phyloP scores from a whole-genome alignment of 2,797 vertebrate species.

The Liasis olivaceus region DNA sequence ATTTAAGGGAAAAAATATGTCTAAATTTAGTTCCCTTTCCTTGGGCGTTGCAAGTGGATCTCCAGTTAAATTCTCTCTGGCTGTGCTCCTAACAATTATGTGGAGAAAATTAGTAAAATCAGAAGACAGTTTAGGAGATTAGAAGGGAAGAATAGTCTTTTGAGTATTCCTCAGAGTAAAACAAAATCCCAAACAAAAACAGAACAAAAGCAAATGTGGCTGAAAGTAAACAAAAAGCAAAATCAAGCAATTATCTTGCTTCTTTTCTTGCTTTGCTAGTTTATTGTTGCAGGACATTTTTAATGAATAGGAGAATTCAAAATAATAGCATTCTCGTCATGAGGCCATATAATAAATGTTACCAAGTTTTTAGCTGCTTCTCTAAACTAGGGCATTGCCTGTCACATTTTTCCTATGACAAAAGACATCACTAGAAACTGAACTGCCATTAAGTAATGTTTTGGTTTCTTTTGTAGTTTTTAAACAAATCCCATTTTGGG shows the following conservation, averaged over 20 bases:
- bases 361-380: neutral
- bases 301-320: neutral
- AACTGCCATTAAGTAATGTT: neutral
- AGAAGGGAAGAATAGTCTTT: neutral
- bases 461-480: neutral
- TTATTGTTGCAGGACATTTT: neutral
- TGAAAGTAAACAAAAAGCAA: neutral
- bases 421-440: neutral
- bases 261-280: neutral
- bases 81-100: neutral
- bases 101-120: neutral
- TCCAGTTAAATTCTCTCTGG: neutral
- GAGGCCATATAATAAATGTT: neutral
- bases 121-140: neutral
- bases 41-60: neutral
- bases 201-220: neutral
- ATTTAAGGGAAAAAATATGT: neutral
- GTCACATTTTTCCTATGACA: neutral
- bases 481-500: neutral
- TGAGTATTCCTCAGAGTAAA: neutral
- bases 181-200: neutral
- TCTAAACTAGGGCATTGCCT: neutral
- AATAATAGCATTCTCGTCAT: neutral
- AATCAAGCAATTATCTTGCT: neutral
- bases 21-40: neutral